Conservation (phyloP, 2,113 vertebrate genomes). For the Brienomyrus brachyistius region DNA sequence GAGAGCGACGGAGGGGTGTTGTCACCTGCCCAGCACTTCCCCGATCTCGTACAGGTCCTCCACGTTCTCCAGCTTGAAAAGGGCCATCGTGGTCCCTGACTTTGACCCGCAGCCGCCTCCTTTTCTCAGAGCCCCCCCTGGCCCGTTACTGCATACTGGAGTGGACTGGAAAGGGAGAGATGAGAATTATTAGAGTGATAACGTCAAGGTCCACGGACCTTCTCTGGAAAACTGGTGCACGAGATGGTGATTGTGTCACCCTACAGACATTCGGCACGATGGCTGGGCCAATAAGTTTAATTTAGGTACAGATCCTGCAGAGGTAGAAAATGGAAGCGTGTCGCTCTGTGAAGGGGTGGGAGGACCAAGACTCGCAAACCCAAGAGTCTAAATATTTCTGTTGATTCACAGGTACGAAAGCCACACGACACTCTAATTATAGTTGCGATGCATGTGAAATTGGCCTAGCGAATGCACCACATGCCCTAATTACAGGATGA, state of each 20-base stretch:
- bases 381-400: not conserved
- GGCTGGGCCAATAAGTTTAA: not conserved
- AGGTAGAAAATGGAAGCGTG: not conserved
- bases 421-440: not conserved
- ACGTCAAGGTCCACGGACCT: not conserved
- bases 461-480: not conserved
- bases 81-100: not conserved
- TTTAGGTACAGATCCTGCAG: not conserved
- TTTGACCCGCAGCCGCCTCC: not conserved
- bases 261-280: not conserved
- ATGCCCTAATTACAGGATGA: not conserved
- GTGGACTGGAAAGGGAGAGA: not conserved
- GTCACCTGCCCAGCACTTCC: slow-evolving; percentile 50
- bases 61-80: slow-evolving; percentile 28
- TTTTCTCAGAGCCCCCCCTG: not conserved
- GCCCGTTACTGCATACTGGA: slow-evolving; percentile 29
- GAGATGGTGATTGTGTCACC: not conserved
- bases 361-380: no score
- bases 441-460: not conserved
- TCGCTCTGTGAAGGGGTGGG: not conserved
- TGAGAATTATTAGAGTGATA: not conserved
- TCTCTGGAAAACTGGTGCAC: not conserved
- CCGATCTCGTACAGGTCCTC: slow-evolving; percentile 54
- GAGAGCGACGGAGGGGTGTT: not conserved
- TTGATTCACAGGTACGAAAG: not conserved